Percentiles rank a stretch among this genome's conserved stretches.
These are phyloP conservation scores for Linepithema humile DNA, from an alignment of 1,140 invertebrate species.

Conservation along the genomic window DNA sequence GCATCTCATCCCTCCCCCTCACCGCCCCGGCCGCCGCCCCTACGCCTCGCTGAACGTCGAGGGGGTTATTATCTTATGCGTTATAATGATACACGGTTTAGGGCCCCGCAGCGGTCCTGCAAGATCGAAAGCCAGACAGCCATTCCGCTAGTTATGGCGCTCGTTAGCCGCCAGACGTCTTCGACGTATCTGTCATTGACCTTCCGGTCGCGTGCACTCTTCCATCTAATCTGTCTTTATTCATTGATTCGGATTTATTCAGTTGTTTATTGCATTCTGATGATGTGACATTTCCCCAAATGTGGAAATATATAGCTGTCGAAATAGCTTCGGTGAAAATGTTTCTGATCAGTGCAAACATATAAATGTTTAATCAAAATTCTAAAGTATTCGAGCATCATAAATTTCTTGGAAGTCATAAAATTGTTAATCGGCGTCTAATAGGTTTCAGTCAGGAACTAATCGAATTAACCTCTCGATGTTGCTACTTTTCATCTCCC, in stretches of 20 bases:
- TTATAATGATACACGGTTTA: conserved; percentile 77
- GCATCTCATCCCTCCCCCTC: conserved; percentile 65
- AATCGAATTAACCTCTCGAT: not conserved
- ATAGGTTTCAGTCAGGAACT: not conserved
- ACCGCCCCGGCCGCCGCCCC: conserved; percentile 50
- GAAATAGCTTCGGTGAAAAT: too few relatives aligned
- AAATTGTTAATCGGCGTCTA: not conserved
- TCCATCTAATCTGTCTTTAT: not conserved
- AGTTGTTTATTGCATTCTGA: too few relatives aligned
- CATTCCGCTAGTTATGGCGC: conserved; percentile 25
- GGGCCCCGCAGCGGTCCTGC: conserved; percentile 67
- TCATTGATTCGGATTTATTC: not conserved
- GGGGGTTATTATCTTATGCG: conserved; percentile 80
- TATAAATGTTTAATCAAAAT: too few relatives aligned
- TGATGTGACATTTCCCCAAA: not conserved
- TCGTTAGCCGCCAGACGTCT: conserved; percentile 30
- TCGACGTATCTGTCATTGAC: not conserved
- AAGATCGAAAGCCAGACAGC: conserved; percentile 70
- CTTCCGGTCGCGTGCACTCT: too few relatives aligned
- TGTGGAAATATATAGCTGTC: too few relatives aligned
- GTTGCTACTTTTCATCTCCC: not conserved
- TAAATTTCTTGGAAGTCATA: not conserved
- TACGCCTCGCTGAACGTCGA: conserved; percentile 77
- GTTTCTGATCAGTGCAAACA: too few relatives aligned
- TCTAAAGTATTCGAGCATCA: too few relatives aligned